A percentile compares a stretch with the other conserved stretches of the same genome.
Conservation (phyloP, 2,113 vertebrate species). For the Nannospalax galili region DNA sequence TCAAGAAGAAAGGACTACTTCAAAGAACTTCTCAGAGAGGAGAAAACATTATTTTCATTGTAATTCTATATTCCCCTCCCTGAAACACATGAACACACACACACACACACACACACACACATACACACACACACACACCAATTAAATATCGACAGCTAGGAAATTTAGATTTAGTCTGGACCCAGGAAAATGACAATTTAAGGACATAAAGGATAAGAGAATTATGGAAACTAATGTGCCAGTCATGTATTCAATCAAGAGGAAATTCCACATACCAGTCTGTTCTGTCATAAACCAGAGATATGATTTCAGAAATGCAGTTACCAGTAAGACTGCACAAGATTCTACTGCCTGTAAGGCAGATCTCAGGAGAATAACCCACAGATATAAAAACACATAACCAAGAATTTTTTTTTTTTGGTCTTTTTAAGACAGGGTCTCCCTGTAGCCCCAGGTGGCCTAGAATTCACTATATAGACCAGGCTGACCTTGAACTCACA, state of each 20-base stretch:
- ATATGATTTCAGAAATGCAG: slow-evolving; percentile 27
- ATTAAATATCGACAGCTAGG: background rate
- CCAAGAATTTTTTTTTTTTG: background rate
- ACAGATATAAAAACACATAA: background rate
- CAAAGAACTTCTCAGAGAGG: slow-evolving; percentile 25
- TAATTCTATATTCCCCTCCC: background rate
- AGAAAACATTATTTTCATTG: background rate
- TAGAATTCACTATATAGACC: too few relatives aligned
- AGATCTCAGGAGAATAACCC: background rate
- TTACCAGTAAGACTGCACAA: slow-evolving; percentile 20
- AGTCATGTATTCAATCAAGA: background rate
- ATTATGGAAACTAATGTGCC: background rate
- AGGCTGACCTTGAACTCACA: too few relatives aligned
- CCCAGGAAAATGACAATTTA: slow-evolving; percentile 31
- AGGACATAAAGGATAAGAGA: background rate
- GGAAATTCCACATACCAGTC: slow-evolving; percentile 13
- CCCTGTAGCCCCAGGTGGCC: too few relatives aligned
- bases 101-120: background rate
- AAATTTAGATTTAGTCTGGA: slow-evolving; percentile 30
- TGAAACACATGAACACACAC: background rate
- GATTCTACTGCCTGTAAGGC: background rate
- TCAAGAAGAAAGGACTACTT: slow-evolving; percentile 44
- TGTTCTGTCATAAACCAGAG: slow-evolving; percentile 1
- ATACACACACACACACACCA: background rate
- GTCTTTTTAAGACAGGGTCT: too few relatives aligned